Evolutionary conservation across 2,797 vertebrate genomes (phyloP).

Genomic region (Syncerus caffer): DNA sequence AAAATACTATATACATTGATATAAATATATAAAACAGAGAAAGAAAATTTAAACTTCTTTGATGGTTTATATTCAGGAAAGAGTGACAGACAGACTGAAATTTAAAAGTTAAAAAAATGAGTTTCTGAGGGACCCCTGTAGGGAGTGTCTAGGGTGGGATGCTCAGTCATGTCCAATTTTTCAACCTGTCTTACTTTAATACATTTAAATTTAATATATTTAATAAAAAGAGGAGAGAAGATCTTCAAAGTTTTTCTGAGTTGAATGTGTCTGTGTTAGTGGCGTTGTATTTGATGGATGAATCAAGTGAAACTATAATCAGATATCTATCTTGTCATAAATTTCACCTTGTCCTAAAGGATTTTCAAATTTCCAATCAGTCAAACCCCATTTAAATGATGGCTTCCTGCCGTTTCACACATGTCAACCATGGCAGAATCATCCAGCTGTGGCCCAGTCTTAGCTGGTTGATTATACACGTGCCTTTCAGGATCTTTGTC

Average conservation of each 20-base stretch:
- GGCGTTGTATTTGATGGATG: neutral
- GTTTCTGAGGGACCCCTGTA: neutral
- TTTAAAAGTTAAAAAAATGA: constrained; percentile 41
- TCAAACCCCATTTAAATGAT: neutral
- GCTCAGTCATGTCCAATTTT: neutral
- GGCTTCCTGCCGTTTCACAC: neutral
- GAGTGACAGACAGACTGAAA: neutral
- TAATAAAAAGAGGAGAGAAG: neutral
- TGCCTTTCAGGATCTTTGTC: neutral
- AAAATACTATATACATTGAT: constrained; percentile 43
- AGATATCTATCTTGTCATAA: constrained; percentile 33
- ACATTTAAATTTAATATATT: neutral
- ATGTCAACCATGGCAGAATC: neutral
- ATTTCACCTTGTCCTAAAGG: constrained; percentile 1
- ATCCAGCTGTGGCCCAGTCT: neutral
- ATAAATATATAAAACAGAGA: constrained; percentile 24
- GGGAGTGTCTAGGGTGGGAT: neutral
- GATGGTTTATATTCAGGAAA: constrained; percentile 61
- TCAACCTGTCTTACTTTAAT: neutral
- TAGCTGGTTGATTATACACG: accelerated
- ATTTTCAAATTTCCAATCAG: constrained; percentile 24
- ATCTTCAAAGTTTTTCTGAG: neutral
- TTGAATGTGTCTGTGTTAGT: constrained; percentile 1
- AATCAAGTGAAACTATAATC: neutral
- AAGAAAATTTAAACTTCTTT: constrained; percentile 45